Evolutionary conservation across 92 coral and sea anemone genomes (phyloP), one percentile per base, ranked within the genome.

Genomic region (Zoanthus sansibaricus): DNA sequence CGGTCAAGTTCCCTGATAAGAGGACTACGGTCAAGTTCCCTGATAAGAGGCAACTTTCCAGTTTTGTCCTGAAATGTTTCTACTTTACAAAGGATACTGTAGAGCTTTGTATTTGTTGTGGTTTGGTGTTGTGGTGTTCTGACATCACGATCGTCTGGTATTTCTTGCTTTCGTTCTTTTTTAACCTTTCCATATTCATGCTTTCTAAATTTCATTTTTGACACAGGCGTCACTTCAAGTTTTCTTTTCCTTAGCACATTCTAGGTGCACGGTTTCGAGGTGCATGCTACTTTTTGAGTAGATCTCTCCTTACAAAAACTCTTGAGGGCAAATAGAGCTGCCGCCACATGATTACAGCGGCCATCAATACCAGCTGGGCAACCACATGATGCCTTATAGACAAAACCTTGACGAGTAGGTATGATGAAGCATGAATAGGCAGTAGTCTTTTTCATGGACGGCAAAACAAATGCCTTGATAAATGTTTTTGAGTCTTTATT

Each of bases 301-400:
- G 66, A 12, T 58, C 66, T 58, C 17, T 12, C 66, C n/a, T 58
- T 58, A 15, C 66, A 58, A 15, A 12, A 58, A 12, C n/a, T 15
- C 66, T 58, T 20, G 6, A 58, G n/a, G n/a, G 66, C 17, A 58
- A 58, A 58, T 54, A 54, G 59, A 54, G 59, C 6, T 54, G 86
- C 86, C 16, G 86, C 86, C 11, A 82, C 86, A 68, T 68, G 77
- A 47, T 66, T 82, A 10, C 87, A 82, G 42, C 87, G 77, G 76
- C 77, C 77, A 82, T 82, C 76, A 45, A 82, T 68, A 20, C 87
- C 87, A 14, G 87, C 87, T 31, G 87, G 87, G 77, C 87, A 82
- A 20, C 87, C 87, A 67, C 76, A 82, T 5, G 31, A 82, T 82
- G 87, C 87, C 42, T 20, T 68, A 7, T 66, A 30, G 3, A 82